Evolutionary conservation across 2,113 vertebrate genomes (phyloP).

Genomic region (Amphiprion ocellaris): DNA sequence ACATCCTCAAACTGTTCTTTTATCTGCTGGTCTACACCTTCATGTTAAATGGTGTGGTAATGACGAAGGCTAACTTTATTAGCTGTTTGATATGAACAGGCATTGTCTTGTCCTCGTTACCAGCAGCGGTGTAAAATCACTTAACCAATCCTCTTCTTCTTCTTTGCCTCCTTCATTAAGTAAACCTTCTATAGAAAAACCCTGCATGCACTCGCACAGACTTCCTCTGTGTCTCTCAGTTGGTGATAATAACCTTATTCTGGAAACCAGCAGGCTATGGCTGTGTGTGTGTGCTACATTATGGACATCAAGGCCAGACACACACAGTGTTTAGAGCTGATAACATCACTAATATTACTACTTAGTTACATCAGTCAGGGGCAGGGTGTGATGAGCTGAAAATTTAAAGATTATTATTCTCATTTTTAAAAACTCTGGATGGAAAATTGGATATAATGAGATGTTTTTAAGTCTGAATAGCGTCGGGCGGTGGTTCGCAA

Average conservation of each 20-base stretch:
- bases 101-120: slow-evolving; percentile 8
- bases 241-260: slow-evolving; percentile 12
- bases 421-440: background rate
- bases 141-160: background rate
- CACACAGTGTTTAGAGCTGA: background rate
- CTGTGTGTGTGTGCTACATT: background rate
- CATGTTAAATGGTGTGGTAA: background rate
- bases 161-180: slow-evolving; percentile 18
- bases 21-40: background rate
- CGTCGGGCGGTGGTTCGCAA: background rate
- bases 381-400: background rate
- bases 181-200: background rate
- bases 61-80: background rate
- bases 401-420: background rate
- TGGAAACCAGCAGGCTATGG: background rate
- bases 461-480: background rate
- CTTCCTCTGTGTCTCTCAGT: background rate
- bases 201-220: background rate
- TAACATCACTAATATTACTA: background rate
- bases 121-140: slow-evolving; percentile 7
- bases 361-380: background rate
- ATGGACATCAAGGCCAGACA: background rate
- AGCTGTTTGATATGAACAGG: slow-evolving; percentile 19
- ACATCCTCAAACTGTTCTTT: background rate
- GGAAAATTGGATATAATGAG: slow-evolving; percentile 2